phyloP scores from a whole-genome alignment of 1,140 invertebrate genomes.

The Camponotus vicinus region DNA sequence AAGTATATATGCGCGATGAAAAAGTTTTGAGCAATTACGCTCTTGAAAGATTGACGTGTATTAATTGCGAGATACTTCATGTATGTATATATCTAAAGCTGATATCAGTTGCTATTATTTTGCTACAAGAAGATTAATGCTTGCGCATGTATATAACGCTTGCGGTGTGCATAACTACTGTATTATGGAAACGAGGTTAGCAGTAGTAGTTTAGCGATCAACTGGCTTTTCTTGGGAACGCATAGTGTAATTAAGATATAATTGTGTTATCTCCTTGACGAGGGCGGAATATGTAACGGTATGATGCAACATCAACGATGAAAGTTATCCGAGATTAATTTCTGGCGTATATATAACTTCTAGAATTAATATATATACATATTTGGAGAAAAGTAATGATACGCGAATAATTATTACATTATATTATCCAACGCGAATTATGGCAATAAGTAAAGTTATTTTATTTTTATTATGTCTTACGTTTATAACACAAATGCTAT shows the following conservation, averaged over 20 bases:
- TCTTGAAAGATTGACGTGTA: conserved; percentile 17
- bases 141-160: neutral
- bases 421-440: neutral
- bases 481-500: neutral
- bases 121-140: conserved; percentile 66
- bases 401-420: conserved; percentile 24
- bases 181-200: conserved; percentile 64
- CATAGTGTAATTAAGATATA: conserved; percentile 61
- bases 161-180: conserved; percentile 50
- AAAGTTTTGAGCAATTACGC: conserved; percentile 11
- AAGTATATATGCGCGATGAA: neutral
- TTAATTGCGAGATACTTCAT: conserved; percentile 28
- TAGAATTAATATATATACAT: conserved; percentile 3
- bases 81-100: neutral
- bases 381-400: neutral
- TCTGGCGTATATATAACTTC: conserved; percentile 28
- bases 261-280: conserved; percentile 51
- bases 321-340: conserved; percentile 61
- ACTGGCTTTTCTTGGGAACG: conserved; percentile 60
- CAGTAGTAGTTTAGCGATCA: conserved; percentile 63
- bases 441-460: neutral
- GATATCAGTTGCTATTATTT: conserved; percentile 56
- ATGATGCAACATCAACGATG: conserved; percentile 40
- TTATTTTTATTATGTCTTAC: neutral
- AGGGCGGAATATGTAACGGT: conserved; percentile 35